A percentile compares a stretch with the other conserved stretches of the same genome.
phyloP scores from a whole-genome alignment of 2,113 vertebrate species.

The Etia nguti region DNA sequence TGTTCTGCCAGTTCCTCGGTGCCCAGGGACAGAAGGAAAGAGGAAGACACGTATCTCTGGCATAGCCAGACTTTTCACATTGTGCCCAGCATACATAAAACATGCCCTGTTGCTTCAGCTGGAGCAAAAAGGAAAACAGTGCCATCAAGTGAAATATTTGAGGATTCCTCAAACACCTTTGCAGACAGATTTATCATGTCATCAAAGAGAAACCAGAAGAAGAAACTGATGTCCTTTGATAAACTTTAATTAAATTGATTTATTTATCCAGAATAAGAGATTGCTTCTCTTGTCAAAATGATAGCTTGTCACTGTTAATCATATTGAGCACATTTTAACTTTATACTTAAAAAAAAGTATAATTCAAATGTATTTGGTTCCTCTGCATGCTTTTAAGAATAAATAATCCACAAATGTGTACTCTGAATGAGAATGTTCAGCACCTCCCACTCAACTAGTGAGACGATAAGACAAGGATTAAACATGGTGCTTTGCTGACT shows the following conservation, averaged over 20 bases:
- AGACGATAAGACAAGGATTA: conserved; percentile 27
- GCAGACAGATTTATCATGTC: conserved; percentile 16
- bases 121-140: conserved; percentile 98
- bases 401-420: neutral
- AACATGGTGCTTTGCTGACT: conserved; percentile 26
- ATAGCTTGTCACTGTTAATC: neutral
- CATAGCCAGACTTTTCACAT: conserved; percentile 45
- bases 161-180: conserved; percentile 86
- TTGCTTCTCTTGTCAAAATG: neutral
- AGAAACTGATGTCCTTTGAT: neutral
- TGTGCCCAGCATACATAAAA: conserved; percentile 69
- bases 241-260: neutral
- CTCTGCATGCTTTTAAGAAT: neutral
- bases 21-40: conserved; percentile 44
- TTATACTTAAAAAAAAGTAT: neutral
- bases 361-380: neutral
- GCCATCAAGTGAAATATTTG: conserved; percentile 98
- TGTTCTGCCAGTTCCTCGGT: conserved; percentile 6
- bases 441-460: neutral
- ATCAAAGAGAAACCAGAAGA: conserved; percentile 1
- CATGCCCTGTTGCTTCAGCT: conserved; percentile 68
- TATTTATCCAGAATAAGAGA: neutral
- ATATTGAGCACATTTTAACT: neutral
- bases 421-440: neutral
- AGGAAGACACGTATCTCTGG: conserved; percentile 26